A percentile compares a stretch with the other conserved stretches of the same genome.
Conservation (phyloP, 2,113 vertebrate species). For the Caranx melampygus region DNA sequence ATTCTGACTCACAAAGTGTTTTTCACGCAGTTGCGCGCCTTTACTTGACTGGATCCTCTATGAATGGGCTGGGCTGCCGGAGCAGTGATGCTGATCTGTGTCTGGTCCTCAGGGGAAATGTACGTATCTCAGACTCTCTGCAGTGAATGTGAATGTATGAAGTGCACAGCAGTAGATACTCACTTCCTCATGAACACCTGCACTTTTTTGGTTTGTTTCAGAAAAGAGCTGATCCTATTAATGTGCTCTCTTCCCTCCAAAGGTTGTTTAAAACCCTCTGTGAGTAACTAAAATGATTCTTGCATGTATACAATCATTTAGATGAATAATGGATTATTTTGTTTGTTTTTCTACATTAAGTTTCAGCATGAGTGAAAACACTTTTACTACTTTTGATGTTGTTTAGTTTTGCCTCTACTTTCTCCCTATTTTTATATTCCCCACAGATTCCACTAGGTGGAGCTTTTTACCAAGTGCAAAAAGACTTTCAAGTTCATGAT, state of each 20-base stretch:
- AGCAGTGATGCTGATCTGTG: conserved; percentile 96
- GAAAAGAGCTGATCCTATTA: conserved; percentile 88
- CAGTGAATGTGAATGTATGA: background rate
- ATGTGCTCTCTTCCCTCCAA: conserved; percentile 89
- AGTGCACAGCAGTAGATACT: background rate
- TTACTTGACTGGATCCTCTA: conserved; percentile 93
- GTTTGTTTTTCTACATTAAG: background rate
- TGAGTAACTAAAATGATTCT: conserved; percentile 83
- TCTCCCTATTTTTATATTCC: background rate
- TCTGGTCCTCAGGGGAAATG: conserved; percentile 88
- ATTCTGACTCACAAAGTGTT: background rate
- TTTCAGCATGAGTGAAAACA: background rate
- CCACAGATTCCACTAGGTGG: conserved; percentile 59
- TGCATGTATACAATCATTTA: background rate
- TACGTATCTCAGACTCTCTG: conserved; percentile 78
- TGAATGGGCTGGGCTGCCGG: conserved; percentile 93
- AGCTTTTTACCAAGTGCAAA: conserved; percentile 40
- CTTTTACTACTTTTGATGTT: background rate
- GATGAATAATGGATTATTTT: background rate
- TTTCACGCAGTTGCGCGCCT: conserved; percentile 85
- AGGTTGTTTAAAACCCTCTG: conserved; percentile 90
- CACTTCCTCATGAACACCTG: conserved; percentile 10
- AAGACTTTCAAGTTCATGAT: background rate
- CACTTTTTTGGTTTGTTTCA: conserved; percentile 70
- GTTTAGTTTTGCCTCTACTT: background rate